Conservation (phyloP, 30 jellyfish, hydroid and myxozoan genomes). For the Turritopsis rubra region DNA sequence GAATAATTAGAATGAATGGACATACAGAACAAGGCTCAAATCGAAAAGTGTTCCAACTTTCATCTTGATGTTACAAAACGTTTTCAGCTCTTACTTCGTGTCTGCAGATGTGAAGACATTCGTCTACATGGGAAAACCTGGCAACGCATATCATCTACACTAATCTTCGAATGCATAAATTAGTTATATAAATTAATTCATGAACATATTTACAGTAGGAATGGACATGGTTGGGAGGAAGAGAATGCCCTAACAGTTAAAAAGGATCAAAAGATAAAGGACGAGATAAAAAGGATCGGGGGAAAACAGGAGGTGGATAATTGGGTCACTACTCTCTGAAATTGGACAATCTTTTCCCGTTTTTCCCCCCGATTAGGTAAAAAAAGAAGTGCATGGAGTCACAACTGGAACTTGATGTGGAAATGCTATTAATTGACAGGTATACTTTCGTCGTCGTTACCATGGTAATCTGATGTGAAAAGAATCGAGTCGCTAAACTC, state of each 20-base stretch:
- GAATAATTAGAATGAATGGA: neutral
- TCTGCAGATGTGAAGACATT: no score
- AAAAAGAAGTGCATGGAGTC: no score
- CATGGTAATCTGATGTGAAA: neutral
- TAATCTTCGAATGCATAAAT: neutral
- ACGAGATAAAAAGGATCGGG: neutral
- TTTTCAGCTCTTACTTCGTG: no score
- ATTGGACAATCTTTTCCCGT: no score
- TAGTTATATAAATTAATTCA: neutral
- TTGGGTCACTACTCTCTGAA: no score
- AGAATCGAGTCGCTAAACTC: neutral
- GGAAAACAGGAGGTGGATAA: no score
- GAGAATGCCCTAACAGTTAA: neutral
- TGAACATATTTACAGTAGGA: neutral
- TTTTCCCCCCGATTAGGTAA: no score
- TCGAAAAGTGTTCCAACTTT: no score
- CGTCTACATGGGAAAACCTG: neutral
- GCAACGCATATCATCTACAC: neutral
- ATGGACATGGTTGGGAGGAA: neutral
- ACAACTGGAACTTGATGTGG: no score
- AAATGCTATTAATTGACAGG: no score
- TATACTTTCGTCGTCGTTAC: neutral
- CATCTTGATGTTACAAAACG: no score
- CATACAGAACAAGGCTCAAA: neutral
- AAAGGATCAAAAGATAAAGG: neutral